Percentiles rank a stretch among this genome's conserved stretches.
Conservation (phyloP, 2,888 invertebrate genomes). For the Polietes domitor region DNA sequence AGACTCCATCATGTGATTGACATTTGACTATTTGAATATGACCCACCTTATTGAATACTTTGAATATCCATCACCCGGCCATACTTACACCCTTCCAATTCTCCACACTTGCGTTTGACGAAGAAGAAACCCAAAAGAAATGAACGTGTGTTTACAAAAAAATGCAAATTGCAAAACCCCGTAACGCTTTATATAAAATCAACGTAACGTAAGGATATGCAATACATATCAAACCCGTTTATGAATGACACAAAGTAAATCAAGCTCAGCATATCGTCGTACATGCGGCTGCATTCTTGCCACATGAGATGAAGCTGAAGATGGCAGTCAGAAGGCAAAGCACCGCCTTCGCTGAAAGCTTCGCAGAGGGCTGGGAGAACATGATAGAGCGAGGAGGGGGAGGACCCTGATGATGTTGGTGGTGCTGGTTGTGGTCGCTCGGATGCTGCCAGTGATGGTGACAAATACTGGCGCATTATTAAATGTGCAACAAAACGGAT, state of each 20-base stretch:
- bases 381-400: neutral
- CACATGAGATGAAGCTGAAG: neutral
- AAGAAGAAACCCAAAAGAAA: neutral
- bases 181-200: constrained; percentile 60
- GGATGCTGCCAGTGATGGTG: constrained; percentile 59
- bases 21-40: no score
- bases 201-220: constrained; percentile 64
- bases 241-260: constrained; percentile 64
- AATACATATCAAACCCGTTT: constrained; percentile 62
- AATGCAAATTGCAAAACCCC: neutral
- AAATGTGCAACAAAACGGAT: constrained; percentile 68
- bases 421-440: neutral
- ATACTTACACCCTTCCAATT: neutral
- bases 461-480: constrained; percentile 68
- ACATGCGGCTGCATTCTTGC: neutral
- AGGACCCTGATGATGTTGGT: neutral
- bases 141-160: neutral
- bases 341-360: neutral
- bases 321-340: neutral
- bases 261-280: constrained; percentile 21
- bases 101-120: neutral
- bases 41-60: no score
- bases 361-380: neutral
- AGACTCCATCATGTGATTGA: no score
- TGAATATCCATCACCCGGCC: no score